phyloP scores from a whole-genome alignment of 2,113 vertebrate genomes.

The Nematolebias whitei region DNA sequence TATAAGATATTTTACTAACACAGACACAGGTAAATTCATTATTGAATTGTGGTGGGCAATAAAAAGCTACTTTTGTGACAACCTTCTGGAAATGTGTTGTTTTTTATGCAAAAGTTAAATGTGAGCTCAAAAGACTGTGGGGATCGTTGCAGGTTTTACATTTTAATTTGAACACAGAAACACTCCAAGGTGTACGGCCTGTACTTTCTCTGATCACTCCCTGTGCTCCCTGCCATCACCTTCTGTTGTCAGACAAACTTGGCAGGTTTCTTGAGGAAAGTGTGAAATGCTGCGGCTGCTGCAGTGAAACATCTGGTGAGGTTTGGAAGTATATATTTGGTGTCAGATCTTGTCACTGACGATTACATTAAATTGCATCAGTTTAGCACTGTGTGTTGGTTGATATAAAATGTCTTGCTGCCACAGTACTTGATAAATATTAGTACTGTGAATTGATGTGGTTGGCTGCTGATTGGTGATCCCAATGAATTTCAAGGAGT shows the following conservation, averaged over 20 bases:
- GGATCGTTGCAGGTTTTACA: conserved; percentile 28
- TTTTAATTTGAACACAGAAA: conserved; percentile 25
- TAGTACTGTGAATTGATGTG: not conserved
- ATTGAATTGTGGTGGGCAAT: not conserved
- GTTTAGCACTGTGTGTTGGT: conserved; percentile 14
- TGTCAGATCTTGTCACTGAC: conserved; percentile 47
- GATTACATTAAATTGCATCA: conserved; percentile 53
- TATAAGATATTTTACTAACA: no score
- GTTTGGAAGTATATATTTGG: conserved; percentile 44
- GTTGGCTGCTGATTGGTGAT: conserved; percentile 12
- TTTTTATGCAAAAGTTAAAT: conserved; percentile 8
- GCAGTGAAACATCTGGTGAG: conserved; percentile 51
- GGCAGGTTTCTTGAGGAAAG: conserved; percentile 24
- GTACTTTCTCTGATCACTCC: conserved; percentile 34
- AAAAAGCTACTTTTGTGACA: not conserved
- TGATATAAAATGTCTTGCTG: conserved; percentile 33
- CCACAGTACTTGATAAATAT: conserved; percentile 1
- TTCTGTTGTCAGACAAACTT: conserved; percentile 41
- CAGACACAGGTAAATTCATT: no score
- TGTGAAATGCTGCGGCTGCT: conserved; percentile 17
- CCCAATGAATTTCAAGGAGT: conserved; percentile 14
- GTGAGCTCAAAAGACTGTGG: not conserved
- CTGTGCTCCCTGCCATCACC: conserved; percentile 23
- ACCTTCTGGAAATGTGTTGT: conserved; percentile 1
- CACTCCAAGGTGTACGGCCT: conserved; percentile 18